Evolutionary conservation across 2,888 invertebrate species (phyloP).

Genomic region (Chloromyia formosa): DNA sequence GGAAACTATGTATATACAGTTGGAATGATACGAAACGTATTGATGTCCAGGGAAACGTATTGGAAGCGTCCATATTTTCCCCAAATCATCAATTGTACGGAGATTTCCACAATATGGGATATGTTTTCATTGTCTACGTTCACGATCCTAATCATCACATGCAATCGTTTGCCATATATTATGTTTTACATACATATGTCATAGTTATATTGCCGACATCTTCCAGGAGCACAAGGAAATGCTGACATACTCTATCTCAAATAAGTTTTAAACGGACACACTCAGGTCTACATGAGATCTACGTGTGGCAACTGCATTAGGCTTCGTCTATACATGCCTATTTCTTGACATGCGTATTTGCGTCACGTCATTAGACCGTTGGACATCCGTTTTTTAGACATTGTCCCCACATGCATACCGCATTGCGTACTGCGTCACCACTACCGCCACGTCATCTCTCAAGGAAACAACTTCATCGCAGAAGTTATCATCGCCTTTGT

Average conservation of each 20-base stretch:
- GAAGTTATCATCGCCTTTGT: too few relatives aligned
- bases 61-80: constrained; percentile 69
- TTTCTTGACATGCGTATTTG: too few relatives aligned
- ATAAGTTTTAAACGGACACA: constrained; percentile 59
- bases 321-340: too few relatives aligned
- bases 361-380: too few relatives aligned
- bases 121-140: constrained; percentile 74
- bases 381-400: too few relatives aligned
- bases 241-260: constrained; percentile 67
- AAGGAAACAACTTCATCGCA: too few relatives aligned
- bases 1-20: constrained; percentile 54
- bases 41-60: constrained; percentile 58
- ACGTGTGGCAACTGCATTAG: too few relatives aligned
- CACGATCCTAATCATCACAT: constrained; percentile 78
- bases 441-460: too few relatives aligned
- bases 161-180: constrained; percentile 80
- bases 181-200: constrained; percentile 90
- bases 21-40: constrained; percentile 54
- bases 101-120: constrained; percentile 73
- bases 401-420: too few relatives aligned
- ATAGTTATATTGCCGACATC: constrained; percentile 79
- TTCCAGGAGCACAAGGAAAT: constrained; percentile 79
- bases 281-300: not conserved
- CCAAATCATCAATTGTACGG: constrained; percentile 39
- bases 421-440: too few relatives aligned